Percentiles rank a stretch among this genome's conserved stretches.
phyloP scores from a whole-genome alignment of 2,888 invertebrate genomes.

The Pycnomerus fuliginosus region DNA sequence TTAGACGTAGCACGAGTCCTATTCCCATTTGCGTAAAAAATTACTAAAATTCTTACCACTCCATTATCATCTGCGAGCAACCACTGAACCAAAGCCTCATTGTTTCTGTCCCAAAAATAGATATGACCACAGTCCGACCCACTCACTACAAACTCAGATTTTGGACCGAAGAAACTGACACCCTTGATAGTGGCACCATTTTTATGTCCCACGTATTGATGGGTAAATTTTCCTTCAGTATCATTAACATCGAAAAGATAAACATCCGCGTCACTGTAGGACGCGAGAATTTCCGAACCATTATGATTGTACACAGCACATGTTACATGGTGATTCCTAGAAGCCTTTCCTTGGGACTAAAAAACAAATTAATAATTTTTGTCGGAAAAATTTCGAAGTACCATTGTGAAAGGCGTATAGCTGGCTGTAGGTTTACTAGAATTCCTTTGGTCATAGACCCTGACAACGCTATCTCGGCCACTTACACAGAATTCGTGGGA shows the following conservation, averaged over 20 bases:
- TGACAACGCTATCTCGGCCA: slow-evolving; percentile 77
- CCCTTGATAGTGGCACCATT: slow-evolving; percentile 77
- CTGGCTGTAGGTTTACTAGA: slow-evolving; percentile 34
- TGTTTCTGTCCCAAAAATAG: slow-evolving; percentile 87
- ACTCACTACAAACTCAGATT: slow-evolving; percentile 86
- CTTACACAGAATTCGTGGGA: slow-evolving; percentile 78
- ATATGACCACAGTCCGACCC: slow-evolving; percentile 92
- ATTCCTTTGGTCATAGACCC: slow-evolving; percentile 73
- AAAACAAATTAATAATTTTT: slow-evolving; percentile 6
- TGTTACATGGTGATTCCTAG: slow-evolving; percentile 66
- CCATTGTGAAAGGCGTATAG: slow-evolving; percentile 42
- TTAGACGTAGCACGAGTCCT: slow-evolving; percentile 1
- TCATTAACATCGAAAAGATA: slow-evolving; percentile 76
- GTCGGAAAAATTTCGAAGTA: slow-evolving; percentile 16
- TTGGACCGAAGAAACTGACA: slow-evolving; percentile 90
- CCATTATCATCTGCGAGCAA: slow-evolving; percentile 78
- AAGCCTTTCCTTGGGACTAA: slow-evolving; percentile 11
- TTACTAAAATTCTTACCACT: slow-evolving; percentile 64
- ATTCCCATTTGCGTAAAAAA: background rate
- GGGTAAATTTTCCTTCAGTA: slow-evolving; percentile 56
- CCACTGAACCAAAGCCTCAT: slow-evolving; percentile 88
- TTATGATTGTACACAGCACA: slow-evolving; percentile 89
- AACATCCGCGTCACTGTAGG: slow-evolving; percentile 91
- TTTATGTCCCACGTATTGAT: slow-evolving; percentile 61
- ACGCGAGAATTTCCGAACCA: slow-evolving; percentile 88